Evolutionary conservation across 2,888 invertebrate genomes (phyloP).

Genomic region (Lagria hirta): DNA sequence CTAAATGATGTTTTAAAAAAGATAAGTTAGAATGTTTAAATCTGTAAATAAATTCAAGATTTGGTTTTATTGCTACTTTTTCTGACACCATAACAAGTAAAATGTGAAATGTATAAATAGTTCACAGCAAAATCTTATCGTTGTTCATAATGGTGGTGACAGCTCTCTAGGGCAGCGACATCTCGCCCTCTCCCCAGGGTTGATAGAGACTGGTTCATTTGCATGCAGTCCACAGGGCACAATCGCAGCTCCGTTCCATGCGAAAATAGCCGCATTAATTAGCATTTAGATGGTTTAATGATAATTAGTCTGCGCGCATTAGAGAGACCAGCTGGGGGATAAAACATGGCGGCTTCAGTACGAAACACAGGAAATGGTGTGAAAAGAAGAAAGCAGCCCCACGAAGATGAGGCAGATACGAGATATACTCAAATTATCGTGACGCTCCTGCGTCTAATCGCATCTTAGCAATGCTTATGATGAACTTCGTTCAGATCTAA

Average conservation of each 20-base stretch:
- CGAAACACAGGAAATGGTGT: slow-evolving; percentile 50
- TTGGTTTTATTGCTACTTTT: no score
- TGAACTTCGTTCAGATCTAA: slow-evolving; percentile 41
- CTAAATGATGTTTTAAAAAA: no score
- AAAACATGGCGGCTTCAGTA: slow-evolving; percentile 45
- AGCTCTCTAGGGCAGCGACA: slow-evolving; percentile 20
- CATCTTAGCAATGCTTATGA: slow-evolving; percentile 42
- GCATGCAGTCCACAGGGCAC: slow-evolving; percentile 53
- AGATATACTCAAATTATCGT: slow-evolving; percentile 45
- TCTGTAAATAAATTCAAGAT: no score
- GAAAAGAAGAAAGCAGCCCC: slow-evolving; percentile 50
- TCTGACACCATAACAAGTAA: no score
- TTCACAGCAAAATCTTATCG: no score
- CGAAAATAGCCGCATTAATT: slow-evolving; percentile 58
- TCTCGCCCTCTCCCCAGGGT: slow-evolving; percentile 14
- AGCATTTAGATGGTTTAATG: slow-evolving; percentile 60
- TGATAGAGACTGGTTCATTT: slow-evolving; percentile 48
- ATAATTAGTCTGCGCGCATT: slow-evolving; percentile 55
- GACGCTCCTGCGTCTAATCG: slow-evolving; percentile 41
- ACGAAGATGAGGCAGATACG: slow-evolving; percentile 28
- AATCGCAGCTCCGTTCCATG: slow-evolving; percentile 51
- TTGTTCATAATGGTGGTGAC: slow-evolving; percentile 19
- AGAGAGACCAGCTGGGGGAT: slow-evolving; percentile 50
- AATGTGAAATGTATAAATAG: no score
- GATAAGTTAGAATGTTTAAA: no score